phyloP scores from a whole-genome alignment of 2,888 invertebrate species.

The Parascotia fuliginaria region DNA sequence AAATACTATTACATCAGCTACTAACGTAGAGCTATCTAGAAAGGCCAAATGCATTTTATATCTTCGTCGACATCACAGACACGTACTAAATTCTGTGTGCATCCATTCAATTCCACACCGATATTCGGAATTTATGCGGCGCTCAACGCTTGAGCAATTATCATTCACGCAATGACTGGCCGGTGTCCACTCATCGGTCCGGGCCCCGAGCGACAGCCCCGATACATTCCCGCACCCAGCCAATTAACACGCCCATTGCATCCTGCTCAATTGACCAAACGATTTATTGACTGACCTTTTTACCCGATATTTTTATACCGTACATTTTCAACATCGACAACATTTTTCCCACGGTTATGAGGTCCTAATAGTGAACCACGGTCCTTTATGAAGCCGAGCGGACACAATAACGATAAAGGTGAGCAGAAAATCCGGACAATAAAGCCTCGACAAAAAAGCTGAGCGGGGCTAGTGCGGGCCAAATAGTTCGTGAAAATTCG shows the following conservation, averaged over 20 bases:
- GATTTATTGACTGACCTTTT: constrained; percentile 70
- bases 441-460: constrained; percentile 82
- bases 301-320: constrained; percentile 41
- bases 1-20: neutral
- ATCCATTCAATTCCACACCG: constrained; percentile 71
- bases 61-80: constrained; percentile 18
- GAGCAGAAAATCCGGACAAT: constrained; percentile 84
- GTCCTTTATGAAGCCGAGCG: constrained; percentile 83
- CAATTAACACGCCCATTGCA: constrained; percentile 81
- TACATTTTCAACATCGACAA: constrained; percentile 36
- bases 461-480: constrained; percentile 80
- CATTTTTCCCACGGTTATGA: constrained; percentile 84
- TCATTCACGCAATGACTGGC: constrained; percentile 77
- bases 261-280: constrained; percentile 72
- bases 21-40: neutral
- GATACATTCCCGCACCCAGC: constrained; percentile 62
- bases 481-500: constrained; percentile 85
- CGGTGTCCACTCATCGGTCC: constrained; percentile 68
- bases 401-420: constrained; percentile 85
- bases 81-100: constrained; percentile 57
- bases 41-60: constrained; percentile 35
- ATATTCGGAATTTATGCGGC: constrained; percentile 70
- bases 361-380: constrained; percentile 81
- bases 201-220: constrained; percentile 34
- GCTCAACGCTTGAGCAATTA: constrained; percentile 70